A percentile compares a stretch with the other conserved stretches of the same genome.
These are phyloP conservation scores for Antheraea assamensis DNA, from an alignment of 2,888 invertebrate genomes.

Conservation along the genomic window DNA sequence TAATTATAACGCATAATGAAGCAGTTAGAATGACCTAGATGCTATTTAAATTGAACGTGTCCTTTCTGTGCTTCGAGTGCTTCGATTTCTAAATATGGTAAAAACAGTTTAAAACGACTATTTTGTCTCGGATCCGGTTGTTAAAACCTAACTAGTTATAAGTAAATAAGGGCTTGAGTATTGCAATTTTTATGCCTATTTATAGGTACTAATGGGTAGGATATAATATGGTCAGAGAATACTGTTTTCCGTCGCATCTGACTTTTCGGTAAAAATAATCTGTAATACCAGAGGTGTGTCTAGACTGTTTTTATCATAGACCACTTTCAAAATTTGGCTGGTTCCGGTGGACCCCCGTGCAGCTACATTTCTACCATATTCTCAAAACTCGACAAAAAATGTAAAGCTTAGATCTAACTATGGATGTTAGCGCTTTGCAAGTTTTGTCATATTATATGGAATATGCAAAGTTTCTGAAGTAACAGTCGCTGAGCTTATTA, in stretches of 20 bases:
- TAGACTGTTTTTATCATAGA: no score
- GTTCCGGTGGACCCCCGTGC: no score
- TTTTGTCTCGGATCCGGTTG: neutral
- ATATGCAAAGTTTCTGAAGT: no score
- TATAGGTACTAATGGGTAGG: neutral
- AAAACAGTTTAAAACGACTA: neutral
- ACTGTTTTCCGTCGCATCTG: neutral
- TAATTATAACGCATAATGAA: neutral
- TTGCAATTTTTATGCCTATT: neutral
- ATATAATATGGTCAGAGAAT: neutral
- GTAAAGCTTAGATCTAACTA: no score
- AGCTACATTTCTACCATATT: no score
- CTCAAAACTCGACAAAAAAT: no score
- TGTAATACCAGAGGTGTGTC: no score
- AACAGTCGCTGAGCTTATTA: no score
- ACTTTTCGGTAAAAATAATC: no score
- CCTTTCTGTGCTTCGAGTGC: neutral
- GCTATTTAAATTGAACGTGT: neutral
- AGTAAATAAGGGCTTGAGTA: neutral
- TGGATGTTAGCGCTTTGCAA: no score
- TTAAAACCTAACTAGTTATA: neutral
- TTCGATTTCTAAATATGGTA: neutral
- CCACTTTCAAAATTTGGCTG: no score
- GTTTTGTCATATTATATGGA: no score
- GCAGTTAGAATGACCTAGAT: slow-evolving; percentile 1